Conservation (phyloP, 2,888 invertebrate species). For the Teleogryllus oceanicus region DNA sequence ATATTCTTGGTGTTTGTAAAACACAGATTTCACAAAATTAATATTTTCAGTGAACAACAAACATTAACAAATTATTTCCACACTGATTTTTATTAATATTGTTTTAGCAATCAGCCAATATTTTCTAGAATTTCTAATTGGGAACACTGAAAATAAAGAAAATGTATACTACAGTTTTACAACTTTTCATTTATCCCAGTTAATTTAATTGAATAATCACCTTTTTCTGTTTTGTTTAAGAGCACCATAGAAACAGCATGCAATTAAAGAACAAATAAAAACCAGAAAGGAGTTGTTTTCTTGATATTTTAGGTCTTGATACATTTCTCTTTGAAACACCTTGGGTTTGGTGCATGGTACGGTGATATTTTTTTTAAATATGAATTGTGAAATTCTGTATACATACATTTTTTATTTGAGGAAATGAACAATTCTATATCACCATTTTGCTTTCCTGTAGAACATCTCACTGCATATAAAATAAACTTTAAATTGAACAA, state of each 20-base stretch:
- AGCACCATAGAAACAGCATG: not conserved
- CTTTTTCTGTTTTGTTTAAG: not conserved
- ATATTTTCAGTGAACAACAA: not conserved
- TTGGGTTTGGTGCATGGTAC: too few relatives aligned
- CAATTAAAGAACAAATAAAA: constrained; percentile 12
- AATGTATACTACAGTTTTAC: too few relatives aligned
- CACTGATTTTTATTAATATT: constrained; percentile 22
- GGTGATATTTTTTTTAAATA: too few relatives aligned
- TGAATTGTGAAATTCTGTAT: too few relatives aligned
- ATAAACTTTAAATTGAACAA: too few relatives aligned
- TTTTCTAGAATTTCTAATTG: constrained; percentile 23
- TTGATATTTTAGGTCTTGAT: too few relatives aligned
- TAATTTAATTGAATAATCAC: constrained; percentile 20
- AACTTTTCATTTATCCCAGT: not conserved
- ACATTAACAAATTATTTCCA: constrained; percentile 25
- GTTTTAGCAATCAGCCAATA: constrained; percentile 26
- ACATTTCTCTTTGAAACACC: too few relatives aligned
- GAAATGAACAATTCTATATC: too few relatives aligned
- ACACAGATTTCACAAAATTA: not conserved
- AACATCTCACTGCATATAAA: too few relatives aligned
- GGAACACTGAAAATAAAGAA: not conserved
- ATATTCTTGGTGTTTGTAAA: too few relatives aligned
- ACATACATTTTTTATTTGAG: too few relatives aligned
- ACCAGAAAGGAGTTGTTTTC: not conserved
- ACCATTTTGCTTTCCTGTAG: too few relatives aligned